phyloP scores from a whole-genome alignment of 2,888 invertebrate genomes.

The Trissonchulus sp. region DNA sequence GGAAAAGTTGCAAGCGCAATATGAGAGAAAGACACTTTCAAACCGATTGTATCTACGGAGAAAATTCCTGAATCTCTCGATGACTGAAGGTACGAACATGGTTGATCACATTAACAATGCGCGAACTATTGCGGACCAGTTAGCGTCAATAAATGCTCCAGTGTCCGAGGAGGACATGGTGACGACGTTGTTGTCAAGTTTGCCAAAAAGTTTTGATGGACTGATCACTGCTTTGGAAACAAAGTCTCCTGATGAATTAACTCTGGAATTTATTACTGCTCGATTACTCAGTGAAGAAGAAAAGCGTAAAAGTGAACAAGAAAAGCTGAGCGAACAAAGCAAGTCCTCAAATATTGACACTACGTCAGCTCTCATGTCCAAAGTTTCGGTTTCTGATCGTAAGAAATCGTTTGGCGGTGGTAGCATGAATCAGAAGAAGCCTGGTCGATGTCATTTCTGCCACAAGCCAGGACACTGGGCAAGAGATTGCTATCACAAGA shows the following conservation, averaged over 20 bases:
- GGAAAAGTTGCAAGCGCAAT: neutral
- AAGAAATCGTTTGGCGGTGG: too few species aligned
- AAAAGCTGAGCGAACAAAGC: neutral
- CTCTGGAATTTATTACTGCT: neutral
- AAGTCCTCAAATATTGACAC: neutral
- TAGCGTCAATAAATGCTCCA: neutral
- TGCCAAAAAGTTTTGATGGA: neutral
- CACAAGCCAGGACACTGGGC: neutral
- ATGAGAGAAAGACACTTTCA: neutral
- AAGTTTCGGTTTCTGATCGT: neutral
- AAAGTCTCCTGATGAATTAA: neutral
- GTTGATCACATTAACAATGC: neutral
- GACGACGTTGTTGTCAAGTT: neutral
- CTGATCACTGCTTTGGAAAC: neutral
- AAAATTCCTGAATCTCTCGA: neutral
- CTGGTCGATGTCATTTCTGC: neutral
- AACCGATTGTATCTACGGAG: neutral
- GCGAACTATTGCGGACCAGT: neutral
- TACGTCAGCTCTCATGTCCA: neutral
- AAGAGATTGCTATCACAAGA: conserved; percentile 1
- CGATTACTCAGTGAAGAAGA: neutral
- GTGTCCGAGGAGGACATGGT: neutral
- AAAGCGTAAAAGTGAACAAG: neutral
- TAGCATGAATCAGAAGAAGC: conserved; percentile 7
- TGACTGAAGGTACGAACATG: neutral